phyloP scores from a whole-genome alignment of 2,113 vertebrate genomes.

The Himantopus leucocephalus region DNA sequence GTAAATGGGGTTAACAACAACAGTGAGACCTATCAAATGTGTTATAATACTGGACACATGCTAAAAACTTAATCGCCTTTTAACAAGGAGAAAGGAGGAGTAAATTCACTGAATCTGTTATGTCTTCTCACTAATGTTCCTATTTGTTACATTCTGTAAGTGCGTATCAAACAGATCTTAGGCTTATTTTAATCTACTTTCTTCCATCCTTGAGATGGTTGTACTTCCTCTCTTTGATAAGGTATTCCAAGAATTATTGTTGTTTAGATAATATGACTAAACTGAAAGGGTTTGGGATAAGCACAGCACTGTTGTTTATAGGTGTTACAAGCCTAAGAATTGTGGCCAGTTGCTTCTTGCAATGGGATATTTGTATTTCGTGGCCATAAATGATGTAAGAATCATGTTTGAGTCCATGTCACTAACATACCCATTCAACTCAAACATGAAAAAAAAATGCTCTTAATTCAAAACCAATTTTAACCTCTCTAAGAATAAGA shows the following conservation, averaged over 20 bases:
- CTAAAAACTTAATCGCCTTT: not conserved
- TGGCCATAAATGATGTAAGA: not conserved
- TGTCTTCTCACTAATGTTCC: not conserved
- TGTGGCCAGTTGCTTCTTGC: not conserved
- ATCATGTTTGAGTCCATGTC: not conserved
- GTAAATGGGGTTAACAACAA: not conserved
- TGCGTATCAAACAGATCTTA: not conserved
- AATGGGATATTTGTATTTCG: not conserved
- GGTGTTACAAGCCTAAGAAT: not conserved
- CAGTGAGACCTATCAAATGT: not conserved
- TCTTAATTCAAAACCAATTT: not conserved
- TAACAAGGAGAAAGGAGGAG: not conserved
- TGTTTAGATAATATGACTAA: not conserved
- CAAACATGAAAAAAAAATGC: not conserved
- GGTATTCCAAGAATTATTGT: not conserved
- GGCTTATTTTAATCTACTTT: not conserved
- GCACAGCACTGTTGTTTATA: not conserved
- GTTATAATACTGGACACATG: not conserved
- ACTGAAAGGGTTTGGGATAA: not conserved
- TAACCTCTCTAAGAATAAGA: not conserved
- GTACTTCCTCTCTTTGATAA: not conserved
- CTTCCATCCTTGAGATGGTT: not conserved
- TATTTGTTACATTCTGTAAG: not conserved
- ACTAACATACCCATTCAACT: not conserved
- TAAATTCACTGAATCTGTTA: not conserved